Percentiles rank a stretch among this genome's conserved stretches.
Conservation (phyloP, 1,140 invertebrate species). For the Holcopasites calliopsidis region DNA sequence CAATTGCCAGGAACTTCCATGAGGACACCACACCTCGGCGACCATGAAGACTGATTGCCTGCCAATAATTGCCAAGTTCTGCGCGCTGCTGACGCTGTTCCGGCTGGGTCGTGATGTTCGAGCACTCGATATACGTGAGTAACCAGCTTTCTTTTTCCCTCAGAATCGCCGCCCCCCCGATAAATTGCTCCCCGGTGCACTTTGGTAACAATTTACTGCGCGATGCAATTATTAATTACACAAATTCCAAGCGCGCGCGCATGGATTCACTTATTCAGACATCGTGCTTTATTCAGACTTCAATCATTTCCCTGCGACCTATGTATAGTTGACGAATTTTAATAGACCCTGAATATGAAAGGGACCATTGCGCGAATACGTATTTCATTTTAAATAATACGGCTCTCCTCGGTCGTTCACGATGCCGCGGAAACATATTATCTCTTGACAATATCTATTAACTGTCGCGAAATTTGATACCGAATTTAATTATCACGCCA, state of each 20-base stretch:
- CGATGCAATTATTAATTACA: slow-evolving; percentile 32
- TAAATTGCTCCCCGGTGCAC: not conserved
- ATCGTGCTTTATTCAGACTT: slow-evolving; percentile 34
- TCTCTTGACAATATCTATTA: slow-evolving; percentile 34
- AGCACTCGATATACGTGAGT: slow-evolving; percentile 74
- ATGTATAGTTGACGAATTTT: slow-evolving; percentile 26
- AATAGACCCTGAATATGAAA: slow-evolving; percentile 48
- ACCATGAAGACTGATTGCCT: slow-evolving; percentile 76
- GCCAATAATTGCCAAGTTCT: slow-evolving; percentile 67
- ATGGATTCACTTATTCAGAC: not conserved
- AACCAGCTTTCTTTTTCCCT: not conserved
- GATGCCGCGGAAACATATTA: slow-evolving; percentile 26
- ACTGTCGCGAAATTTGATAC: slow-evolving; percentile 28
- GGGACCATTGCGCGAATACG: slow-evolving; percentile 4
- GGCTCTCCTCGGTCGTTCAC: not conserved
- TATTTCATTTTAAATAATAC: slow-evolving; percentile 38
- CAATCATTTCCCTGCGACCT: slow-evolving; percentile 18
- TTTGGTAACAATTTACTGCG: not conserved
- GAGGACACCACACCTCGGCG: slow-evolving; percentile 67
- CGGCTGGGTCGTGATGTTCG: slow-evolving; percentile 62
- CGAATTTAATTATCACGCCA: slow-evolving; percentile 34
- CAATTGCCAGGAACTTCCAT: slow-evolving; percentile 69
- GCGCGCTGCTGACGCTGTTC: slow-evolving; percentile 65
- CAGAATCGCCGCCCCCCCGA: not conserved
- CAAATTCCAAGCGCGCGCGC: not conserved